phyloP scores from a whole-genome alignment of 2,797 vertebrate species.

The Hafferia zeledoni region DNA sequence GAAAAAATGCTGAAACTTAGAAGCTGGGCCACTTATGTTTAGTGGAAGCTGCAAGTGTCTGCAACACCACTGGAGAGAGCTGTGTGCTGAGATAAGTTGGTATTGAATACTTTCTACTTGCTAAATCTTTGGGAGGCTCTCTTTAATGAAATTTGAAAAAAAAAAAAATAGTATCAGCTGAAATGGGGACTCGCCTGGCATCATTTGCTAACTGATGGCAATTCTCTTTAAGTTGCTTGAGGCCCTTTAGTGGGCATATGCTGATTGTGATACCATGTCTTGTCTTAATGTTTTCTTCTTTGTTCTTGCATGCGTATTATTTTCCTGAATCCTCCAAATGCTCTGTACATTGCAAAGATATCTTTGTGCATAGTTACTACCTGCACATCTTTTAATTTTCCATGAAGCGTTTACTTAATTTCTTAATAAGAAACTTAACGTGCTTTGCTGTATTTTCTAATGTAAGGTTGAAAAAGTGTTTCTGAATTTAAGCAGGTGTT shows the following conservation, averaged over 20 bases:
- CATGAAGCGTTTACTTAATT: background rate
- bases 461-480: background rate
- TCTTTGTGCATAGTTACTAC: background rate
- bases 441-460: background rate
- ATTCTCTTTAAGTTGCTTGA: background rate
- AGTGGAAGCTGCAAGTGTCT: background rate
- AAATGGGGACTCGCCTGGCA: background rate
- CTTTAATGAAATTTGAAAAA: background rate
- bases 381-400: background rate
- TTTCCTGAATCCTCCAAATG: background rate
- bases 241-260: rapidly evolving
- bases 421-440: background rate
- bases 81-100: background rate
- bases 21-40: background rate
- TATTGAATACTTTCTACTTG: background rate
- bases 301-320: background rate
- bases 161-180: background rate
- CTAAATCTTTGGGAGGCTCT: background rate
- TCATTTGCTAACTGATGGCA: background rate
- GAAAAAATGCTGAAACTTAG: background rate
- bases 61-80: conserved; percentile 21
- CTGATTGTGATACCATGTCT: background rate
- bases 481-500: background rate
- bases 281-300: background rate
- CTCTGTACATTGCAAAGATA: background rate